These are phyloP conservation scores for Saccostrea cuccullata DNA, from an alignment of 1,140 invertebrate genomes.

Conservation along the genomic window DNA sequence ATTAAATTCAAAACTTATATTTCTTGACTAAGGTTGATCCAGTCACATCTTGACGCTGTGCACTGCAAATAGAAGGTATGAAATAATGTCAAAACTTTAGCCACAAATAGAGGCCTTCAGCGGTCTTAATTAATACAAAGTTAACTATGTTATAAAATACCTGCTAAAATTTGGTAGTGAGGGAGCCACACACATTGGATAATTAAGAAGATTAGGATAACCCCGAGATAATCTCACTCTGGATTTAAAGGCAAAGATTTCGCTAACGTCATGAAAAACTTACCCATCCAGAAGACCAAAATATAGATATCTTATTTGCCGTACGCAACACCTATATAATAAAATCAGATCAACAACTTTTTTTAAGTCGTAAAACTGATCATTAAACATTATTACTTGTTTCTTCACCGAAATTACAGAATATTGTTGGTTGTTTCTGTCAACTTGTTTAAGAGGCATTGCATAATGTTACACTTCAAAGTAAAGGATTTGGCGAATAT, in stretches of 20 bases:
- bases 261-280: background rate
- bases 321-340: background rate
- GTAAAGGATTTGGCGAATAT: background rate
- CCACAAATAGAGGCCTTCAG: background rate
- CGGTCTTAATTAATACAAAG: background rate
- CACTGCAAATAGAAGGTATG: background rate
- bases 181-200: background rate
- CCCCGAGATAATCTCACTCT: constrained; percentile 3
- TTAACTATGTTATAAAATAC: background rate
- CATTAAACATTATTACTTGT: background rate
- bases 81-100: background rate
- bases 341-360: background rate
- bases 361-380: background rate
- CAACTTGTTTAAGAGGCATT: background rate
- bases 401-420: background rate
- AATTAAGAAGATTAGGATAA: constrained; percentile 35
- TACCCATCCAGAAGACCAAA: background rate
- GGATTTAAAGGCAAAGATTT: constrained; percentile 10
- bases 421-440: background rate
- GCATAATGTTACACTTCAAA: constrained; percentile 13
- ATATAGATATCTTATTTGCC: background rate
- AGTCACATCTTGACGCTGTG: background rate
- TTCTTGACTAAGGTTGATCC: background rate
- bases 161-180: background rate
- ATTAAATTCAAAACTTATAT: no score